These are phyloP conservation scores for Dermatemys mawii DNA, from an alignment of 2,113 vertebrate species.

Conservation along the genomic window DNA sequence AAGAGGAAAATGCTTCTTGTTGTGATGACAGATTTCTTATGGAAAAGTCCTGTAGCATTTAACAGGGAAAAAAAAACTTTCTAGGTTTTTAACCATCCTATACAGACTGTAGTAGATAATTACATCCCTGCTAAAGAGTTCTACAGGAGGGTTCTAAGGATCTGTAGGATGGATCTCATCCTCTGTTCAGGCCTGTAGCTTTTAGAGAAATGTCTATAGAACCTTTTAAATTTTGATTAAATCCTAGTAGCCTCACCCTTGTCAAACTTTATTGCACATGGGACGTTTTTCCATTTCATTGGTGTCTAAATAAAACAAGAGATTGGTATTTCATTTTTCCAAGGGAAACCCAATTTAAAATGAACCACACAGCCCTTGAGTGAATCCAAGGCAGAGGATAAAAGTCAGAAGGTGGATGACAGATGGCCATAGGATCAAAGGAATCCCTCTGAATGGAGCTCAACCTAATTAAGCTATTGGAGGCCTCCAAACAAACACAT, in stretches of 20 bases:
- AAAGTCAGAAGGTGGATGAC: background rate
- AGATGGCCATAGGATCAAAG: slow-evolving; percentile 44
- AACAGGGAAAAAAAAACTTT: background rate
- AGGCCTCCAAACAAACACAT: slow-evolving; percentile 17
- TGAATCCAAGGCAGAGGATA: slow-evolving; percentile 1
- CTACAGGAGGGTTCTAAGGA: background rate
- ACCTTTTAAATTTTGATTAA: slow-evolving; percentile 17
- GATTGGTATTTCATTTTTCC: background rate
- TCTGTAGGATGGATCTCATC: background rate
- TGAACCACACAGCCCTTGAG: background rate
- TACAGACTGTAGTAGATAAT: background rate
- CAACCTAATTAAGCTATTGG: slow-evolving; percentile 32
- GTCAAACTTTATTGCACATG: background rate
- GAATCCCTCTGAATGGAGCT: slow-evolving; percentile 41
- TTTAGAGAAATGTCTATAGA: slow-evolving; percentile 36
- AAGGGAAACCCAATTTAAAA: slow-evolving; percentile 13
- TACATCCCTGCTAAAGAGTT: background rate
- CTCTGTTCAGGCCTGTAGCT: background rate
- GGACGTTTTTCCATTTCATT: background rate
- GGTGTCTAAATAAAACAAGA: accelerated
- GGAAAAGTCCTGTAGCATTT: background rate
- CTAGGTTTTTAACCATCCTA: background rate
- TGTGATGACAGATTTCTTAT: background rate
- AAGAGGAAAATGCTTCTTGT: slow-evolving; percentile 6
- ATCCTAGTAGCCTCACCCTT: background rate